Percentiles rank a stretch among this genome's conserved stretches.
Evolutionary conservation across 2,797 vertebrate species (phyloP).

Genomic region (Myotis pilosus): DNA sequence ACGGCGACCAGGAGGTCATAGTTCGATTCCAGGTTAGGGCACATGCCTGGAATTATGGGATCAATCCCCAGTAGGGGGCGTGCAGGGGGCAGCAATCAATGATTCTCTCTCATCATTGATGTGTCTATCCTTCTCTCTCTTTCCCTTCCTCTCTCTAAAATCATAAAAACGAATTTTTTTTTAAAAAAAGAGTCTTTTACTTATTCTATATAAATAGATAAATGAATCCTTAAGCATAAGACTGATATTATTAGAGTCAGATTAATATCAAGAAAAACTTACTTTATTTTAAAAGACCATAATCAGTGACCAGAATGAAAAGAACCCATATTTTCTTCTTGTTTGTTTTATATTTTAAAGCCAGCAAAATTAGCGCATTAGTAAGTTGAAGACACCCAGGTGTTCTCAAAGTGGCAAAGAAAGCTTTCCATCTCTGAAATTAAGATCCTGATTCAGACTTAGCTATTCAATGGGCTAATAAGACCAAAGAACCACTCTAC

Average conservation of each 20-base stretch:
- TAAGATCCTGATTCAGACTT: not conserved
- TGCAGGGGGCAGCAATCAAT: too few relatives aligned
- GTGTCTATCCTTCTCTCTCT: too few relatives aligned
- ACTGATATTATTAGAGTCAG: not conserved
- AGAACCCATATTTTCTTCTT: constrained; percentile 2
- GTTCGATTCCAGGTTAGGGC: too few relatives aligned
- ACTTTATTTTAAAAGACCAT: constrained; percentile 23
- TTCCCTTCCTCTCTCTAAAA: too few relatives aligned
- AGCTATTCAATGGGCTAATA: not conserved
- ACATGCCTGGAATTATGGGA: too few relatives aligned
- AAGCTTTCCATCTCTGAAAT: not conserved
- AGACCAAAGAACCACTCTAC: not conserved
- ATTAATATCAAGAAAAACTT: constrained; percentile 40
- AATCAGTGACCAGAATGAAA: constrained; percentile 19
- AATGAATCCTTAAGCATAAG: constrained; percentile 7
- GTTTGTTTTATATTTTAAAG: constrained; percentile 49
- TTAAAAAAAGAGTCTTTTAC: not conserved
- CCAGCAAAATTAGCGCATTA: constrained; percentile 7
- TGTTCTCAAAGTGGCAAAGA: constrained; percentile 26
- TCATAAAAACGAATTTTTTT: too few relatives aligned
- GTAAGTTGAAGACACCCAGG: not conserved
- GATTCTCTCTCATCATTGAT: too few relatives aligned
- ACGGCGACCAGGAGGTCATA: too few relatives aligned
- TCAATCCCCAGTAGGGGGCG: too few relatives aligned
- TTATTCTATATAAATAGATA: constrained; percentile 3